Evolutionary conservation across 2,113 vertebrate species (phyloP).

Genomic region (Tapirus terrestris): DNA sequence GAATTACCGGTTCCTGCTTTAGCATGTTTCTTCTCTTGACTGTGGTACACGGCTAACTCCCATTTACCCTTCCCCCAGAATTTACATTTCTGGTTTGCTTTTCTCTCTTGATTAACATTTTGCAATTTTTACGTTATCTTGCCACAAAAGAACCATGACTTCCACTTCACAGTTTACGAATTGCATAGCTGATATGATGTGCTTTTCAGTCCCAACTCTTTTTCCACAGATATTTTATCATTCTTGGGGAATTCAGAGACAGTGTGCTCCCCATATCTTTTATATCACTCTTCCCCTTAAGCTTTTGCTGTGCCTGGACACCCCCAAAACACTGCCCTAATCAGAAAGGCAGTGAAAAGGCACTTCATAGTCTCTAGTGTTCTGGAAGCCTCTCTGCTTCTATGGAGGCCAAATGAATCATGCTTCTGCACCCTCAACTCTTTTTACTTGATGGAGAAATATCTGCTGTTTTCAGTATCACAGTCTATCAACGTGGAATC

Average conservation of each 20-base stretch:
- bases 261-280: background rate
- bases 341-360: background rate
- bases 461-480: slow-evolving; percentile 75
- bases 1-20: background rate
- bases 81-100: background rate
- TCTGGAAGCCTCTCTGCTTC: slow-evolving; percentile 72
- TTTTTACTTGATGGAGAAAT: slow-evolving; percentile 78
- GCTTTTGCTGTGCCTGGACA: background rate
- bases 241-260: background rate
- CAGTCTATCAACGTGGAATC: slow-evolving; percentile 74
- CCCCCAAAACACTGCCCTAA: background rate
- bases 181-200: background rate
- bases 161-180: background rate
- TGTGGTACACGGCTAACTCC: background rate
- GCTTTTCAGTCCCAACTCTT: background rate
- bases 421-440: background rate
- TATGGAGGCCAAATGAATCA: slow-evolving; percentile 68
- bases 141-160: background rate
- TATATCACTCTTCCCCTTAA: background rate
- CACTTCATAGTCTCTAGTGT: slow-evolving; percentile 51
- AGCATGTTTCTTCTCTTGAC: background rate
- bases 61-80: background rate
- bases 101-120: background rate
- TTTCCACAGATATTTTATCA: background rate
- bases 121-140: background rate